Conservation (phyloP, 1,140 invertebrate species). For the Cecropterus lyciades region DNA sequence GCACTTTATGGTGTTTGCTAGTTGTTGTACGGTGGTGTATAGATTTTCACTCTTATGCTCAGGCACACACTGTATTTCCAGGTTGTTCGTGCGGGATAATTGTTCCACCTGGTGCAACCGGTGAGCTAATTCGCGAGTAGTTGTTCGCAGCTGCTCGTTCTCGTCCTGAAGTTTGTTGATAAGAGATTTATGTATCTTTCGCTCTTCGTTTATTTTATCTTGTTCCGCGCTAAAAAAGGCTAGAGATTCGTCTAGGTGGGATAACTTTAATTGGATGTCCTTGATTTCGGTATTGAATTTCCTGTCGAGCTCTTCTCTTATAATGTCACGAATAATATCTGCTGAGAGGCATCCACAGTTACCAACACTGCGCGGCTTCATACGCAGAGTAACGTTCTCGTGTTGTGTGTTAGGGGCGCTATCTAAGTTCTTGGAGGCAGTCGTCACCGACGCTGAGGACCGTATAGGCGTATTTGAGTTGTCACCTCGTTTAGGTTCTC, state of each 20-base stretch:
- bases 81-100: constrained; percentile 8
- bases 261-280: constrained; percentile 4
- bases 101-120: constrained; percentile 18
- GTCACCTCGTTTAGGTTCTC: no score
- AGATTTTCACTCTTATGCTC: constrained; percentile 19
- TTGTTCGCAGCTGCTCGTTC: constrained; percentile 7
- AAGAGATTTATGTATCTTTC: constrained; percentile 7
- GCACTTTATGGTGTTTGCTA: constrained; percentile 12
- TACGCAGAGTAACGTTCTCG: no score
- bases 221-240: neutral
- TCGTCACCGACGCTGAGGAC: no score
- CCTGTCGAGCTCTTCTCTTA: constrained; percentile 10
- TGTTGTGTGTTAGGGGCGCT: no score
- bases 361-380: no score
- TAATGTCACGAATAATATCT: constrained; percentile 2
- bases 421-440: no score
- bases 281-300: constrained; percentile 23
- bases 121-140: neutral
- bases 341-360: constrained; percentile 8
- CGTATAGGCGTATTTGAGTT: no score
- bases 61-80: no score
- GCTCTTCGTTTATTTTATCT: neutral
- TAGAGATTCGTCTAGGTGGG: constrained; percentile 12
- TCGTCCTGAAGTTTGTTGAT: constrained; percentile 5
- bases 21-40: constrained; percentile 6